A percentile compares a stretch with the other conserved stretches of the same genome.
These are phyloP conservation scores for Lysandra coridon DNA, from an alignment of 2,888 invertebrate species.

Conservation along the genomic window DNA sequence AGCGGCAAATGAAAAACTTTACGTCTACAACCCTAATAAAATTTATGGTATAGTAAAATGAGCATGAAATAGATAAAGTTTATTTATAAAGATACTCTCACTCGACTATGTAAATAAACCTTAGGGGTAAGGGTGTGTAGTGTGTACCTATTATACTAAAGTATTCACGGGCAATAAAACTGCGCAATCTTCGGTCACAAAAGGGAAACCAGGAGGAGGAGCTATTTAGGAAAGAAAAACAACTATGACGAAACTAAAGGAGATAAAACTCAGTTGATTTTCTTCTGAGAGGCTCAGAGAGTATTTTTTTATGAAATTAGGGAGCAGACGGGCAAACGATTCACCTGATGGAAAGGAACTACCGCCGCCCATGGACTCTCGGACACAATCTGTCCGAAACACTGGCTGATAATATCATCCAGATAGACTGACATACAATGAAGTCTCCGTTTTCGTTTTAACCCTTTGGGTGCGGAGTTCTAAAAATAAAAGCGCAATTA, in stretches of 20 bases:
- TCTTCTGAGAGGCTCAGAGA: no score
- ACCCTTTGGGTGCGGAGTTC: no score
- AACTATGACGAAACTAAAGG: not conserved
- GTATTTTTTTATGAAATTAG: no score
- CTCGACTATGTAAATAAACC: constrained; percentile 6
- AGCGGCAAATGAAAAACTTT: not conserved
- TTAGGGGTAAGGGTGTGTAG: constrained; percentile 6
- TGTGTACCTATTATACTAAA: constrained; percentile 12
- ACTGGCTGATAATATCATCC: no score
- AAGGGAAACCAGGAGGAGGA: not conserved
- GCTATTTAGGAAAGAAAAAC: not conserved
- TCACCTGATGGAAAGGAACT: no score
- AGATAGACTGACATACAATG: no score
- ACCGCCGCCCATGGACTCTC: no score
- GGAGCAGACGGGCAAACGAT: no score
- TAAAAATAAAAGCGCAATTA: no score
- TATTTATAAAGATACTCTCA: constrained; percentile 20
- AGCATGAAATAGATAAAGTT: constrained; percentile 26
- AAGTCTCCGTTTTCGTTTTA: no score
- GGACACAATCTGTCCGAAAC: no score
- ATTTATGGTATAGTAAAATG: constrained; percentile 18
- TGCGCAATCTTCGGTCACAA: not conserved
- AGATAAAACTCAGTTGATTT: not conserved
- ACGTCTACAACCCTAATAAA: constrained; percentile 20
- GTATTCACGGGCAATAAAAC: constrained; percentile 16